Conservation (phyloP, 2,888 invertebrate species). For the Allophyes oxyacanthae region DNA sequence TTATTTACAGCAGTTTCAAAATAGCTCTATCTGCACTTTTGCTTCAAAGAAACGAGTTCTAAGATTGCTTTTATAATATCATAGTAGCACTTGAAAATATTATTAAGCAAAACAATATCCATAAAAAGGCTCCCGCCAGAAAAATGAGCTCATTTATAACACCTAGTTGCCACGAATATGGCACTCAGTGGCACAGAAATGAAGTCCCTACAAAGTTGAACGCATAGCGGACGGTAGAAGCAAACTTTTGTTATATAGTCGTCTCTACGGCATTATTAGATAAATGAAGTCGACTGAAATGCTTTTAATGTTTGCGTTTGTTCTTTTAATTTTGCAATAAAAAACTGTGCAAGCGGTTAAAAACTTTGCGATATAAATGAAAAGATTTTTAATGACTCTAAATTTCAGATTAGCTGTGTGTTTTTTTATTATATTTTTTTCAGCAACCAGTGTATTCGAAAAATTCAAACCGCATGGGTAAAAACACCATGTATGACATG, state of each 20-base stretch:
- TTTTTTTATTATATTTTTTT: too few relatives aligned
- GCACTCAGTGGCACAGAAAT: conserved; percentile 62
- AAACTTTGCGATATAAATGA: conserved; percentile 23
- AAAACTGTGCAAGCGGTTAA: conserved; percentile 14
- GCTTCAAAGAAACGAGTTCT: conserved; percentile 25
- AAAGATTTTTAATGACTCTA: neutral
- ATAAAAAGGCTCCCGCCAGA: conserved; percentile 57
- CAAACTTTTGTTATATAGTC: conserved; percentile 44
- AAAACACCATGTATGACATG: too few relatives aligned
- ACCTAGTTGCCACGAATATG: conserved; percentile 64
- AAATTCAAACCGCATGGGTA: too few relatives aligned
- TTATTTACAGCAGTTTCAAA: conserved; percentile 32
- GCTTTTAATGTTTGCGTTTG: conserved; percentile 37
- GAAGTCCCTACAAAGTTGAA: conserved; percentile 65
- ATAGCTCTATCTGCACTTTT: conserved; percentile 18
- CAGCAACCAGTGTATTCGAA: too few relatives aligned
- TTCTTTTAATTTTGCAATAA: conserved; percentile 38
- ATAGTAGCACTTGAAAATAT: conserved; percentile 47
- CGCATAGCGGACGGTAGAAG: conserved; percentile 40
- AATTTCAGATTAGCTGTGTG: too few relatives aligned
- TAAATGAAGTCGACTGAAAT: conserved; percentile 48
- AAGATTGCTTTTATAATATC: conserved; percentile 48
- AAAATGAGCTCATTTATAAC: conserved; percentile 64
- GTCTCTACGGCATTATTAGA: conserved; percentile 50
- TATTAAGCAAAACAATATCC: conserved; percentile 59